Conservation (phyloP, 1,140 invertebrate genomes). For the Lasaia peninsularis region DNA sequence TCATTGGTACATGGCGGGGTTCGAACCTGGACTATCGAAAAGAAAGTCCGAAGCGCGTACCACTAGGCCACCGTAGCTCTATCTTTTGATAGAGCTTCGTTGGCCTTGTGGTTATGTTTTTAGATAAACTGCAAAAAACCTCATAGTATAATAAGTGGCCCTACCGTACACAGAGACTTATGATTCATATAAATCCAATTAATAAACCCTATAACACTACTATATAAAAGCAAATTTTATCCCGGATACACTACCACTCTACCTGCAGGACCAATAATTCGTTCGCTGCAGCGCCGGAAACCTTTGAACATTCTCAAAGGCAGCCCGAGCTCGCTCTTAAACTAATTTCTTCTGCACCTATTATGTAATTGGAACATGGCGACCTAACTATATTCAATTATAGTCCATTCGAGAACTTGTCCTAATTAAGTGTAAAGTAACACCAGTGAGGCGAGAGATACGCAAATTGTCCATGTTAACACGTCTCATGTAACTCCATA, state of each 20-base stretch:
- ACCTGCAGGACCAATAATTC: background rate
- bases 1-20: too few species aligned
- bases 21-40: too few species aligned
- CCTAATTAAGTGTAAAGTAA: slow-evolving; percentile 35
- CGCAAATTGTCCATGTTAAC: slow-evolving; percentile 32
- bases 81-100: too few species aligned
- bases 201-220: too few species aligned
- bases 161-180: too few species aligned
- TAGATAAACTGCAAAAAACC: too few species aligned
- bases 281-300: background rate
- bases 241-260: background rate
- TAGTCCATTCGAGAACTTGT: slow-evolving; percentile 23
- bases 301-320: background rate
- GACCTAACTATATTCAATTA: slow-evolving; percentile 28
- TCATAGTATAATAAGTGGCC: too few species aligned
- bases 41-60: too few species aligned
- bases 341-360: slow-evolving; percentile 5
- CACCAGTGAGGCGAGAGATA: slow-evolving; percentile 24
- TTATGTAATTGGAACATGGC: slow-evolving; percentile 18
- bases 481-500: slow-evolving; percentile 3
- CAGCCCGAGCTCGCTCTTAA: background rate
- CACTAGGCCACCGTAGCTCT: too few species aligned
- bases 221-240: too few species aligned
- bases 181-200: too few species aligned
- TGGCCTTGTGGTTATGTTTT: too few species aligned